A percentile compares a stretch with the other conserved stretches of the same genome.
Evolutionary conservation across 1,140 invertebrate species (phyloP).

Genomic region (Ruditapes philippinarum): DNA sequence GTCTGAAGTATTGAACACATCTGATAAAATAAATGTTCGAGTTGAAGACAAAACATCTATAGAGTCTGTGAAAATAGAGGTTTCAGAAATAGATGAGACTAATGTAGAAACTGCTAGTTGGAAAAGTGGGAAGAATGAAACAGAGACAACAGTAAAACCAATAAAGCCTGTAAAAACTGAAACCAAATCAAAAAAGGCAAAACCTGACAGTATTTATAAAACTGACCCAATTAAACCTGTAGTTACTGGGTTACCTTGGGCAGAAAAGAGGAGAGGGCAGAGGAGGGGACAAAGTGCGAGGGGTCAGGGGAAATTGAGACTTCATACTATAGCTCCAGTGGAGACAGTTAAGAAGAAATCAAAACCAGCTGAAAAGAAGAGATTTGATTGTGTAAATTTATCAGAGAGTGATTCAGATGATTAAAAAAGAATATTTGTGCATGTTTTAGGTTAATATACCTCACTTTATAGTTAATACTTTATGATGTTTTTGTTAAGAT

Average conservation of each 20-base stretch:
- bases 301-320: not conserved
- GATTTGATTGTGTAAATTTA: conserved; percentile 50
- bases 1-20: not conserved
- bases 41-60: not conserved
- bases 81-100: not conserved
- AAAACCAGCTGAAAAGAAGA: not conserved
- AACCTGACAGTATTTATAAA: not conserved
- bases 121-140: not conserved
- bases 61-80: not conserved
- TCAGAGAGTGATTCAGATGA: conserved; percentile 62
- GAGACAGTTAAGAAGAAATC: not conserved
- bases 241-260: conserved; percentile 50
- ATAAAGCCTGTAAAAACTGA: not conserved
- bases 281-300: not conserved
- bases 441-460: no score
- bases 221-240: conserved; percentile 41
- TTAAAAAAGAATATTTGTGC: no score
- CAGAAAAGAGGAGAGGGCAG: not conserved
- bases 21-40: not conserved
- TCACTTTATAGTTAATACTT: no score
- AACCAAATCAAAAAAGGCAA: not conserved
- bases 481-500: no score
- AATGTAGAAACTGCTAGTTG: not conserved
- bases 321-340: not conserved
- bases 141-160: not conserved